Base-by-base conservation (phyloP, 2,888 invertebrate genomes). In the Xestobium rufovillosum region DNA sequence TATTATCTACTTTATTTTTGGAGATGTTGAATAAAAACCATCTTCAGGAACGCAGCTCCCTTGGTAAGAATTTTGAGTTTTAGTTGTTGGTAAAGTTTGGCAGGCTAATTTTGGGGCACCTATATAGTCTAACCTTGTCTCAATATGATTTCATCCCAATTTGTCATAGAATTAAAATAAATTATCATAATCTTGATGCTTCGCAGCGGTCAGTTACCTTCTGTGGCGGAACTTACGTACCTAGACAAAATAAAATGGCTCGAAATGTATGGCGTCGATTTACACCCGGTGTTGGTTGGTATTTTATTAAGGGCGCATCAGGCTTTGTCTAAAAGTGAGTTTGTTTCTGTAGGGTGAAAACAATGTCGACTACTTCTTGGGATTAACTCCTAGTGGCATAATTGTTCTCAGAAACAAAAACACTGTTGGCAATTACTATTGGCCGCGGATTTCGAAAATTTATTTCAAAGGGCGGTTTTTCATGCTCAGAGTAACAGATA, bases 181-280 rank as follows among this genome's bases (percentile, higher is more conserved):
- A n/a, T n/a, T n/a, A n/a, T n/a, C n/a, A n/a, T n/a, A n/a, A n/a
- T n/a, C n/a, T n/a, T n/a, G n/a, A n/a, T n/a, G n/a, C n/a, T n/a
- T n/a, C n/a, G n/a, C 72, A 88, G 87, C 48, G 90, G 90, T 46
- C 83, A 86, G 65, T 79, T 88, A 52, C 94, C 95, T 41, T 84
- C 92, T 36, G 81, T 87, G 51, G 94, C 94, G 19, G 95, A 96
- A 70, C 73, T 92, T 56, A 89, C 86, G 71, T 96, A 89, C 70
- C 75, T 96, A 66, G 94, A 96, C 68, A 91, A 94, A 76, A 90
- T 92, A 53, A 95, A 95, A 76, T 95, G 95, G 95, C 76, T 95
- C 57, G 95, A 96, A 66, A 91, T 95, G 89, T 96, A 95, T 62
- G 96, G 96, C 33, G 94, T 95, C 31, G 95, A 96, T 71, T 76